Evolutionary conservation across 2,888 invertebrate species (phyloP).

Genomic region (Polymixis lichenea): DNA sequence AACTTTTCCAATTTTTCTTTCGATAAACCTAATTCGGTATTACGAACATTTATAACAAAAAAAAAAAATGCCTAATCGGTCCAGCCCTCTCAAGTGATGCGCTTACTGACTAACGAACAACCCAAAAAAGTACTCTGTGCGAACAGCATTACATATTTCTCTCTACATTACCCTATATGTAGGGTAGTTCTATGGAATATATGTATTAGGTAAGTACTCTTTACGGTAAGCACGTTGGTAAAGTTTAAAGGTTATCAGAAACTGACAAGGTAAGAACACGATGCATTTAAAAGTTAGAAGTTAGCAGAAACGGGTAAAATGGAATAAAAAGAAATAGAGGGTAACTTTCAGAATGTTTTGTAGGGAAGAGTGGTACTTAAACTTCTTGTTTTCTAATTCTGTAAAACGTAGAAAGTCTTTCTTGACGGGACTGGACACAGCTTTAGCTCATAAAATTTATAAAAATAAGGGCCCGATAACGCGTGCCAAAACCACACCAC

Average conservation of each 20-base stretch:
- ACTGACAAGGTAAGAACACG: too few relatives aligned
- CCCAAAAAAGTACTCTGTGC: too few relatives aligned
- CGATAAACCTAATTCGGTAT: not conserved
- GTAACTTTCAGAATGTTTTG: not conserved
- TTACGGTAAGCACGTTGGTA: too few relatives aligned
- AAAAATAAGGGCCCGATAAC: not conserved
- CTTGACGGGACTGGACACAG: not conserved
- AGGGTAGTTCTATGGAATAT: too few relatives aligned
- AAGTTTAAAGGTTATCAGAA: too few relatives aligned
- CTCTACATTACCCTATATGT: too few relatives aligned
- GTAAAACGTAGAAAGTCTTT: not conserved
- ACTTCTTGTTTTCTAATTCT: not conserved
- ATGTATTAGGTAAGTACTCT: too few relatives aligned
- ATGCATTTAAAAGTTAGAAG: not conserved
- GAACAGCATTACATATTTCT: too few relatives aligned
- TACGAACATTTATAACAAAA: not conserved
- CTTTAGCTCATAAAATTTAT: not conserved
- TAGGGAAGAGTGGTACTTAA: not conserved
- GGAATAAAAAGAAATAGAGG: not conserved
- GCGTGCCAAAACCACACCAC: not conserved
- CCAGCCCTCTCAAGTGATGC: too few relatives aligned
- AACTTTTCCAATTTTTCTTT: not conserved
- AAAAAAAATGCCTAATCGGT: not conserved
- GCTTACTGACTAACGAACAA: too few relatives aligned
- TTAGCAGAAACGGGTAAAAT: not conserved